Conservation (phyloP, 2,797 vertebrate species). For the Mormyrops attenuatus region DNA sequence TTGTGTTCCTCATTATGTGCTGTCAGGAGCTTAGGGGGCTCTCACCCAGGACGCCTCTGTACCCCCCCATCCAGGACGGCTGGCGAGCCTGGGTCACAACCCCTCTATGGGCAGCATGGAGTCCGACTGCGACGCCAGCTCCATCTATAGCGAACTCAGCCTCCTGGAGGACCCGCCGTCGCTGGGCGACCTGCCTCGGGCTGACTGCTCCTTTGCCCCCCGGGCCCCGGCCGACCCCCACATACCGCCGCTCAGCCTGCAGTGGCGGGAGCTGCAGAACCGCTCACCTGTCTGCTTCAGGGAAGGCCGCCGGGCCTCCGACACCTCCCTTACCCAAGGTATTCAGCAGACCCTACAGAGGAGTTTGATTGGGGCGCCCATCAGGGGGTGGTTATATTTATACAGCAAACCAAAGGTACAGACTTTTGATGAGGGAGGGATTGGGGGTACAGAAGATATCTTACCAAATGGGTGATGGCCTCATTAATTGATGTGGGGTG, state of each 20-base stretch:
- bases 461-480: neutral
- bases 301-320: constrained; percentile 89
- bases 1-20: neutral
- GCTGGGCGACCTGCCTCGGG: constrained; percentile 70
- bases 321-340: constrained; percentile 98
- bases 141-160: constrained; percentile 77
- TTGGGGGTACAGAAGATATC: neutral
- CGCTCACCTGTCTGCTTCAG: constrained; percentile 95
- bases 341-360: neutral
- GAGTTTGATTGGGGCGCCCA: neutral
- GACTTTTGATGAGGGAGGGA: neutral
- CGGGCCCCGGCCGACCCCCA: constrained; percentile 72
- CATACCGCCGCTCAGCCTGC: constrained; percentile 78
- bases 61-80: constrained; percentile 64
- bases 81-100: constrained; percentile 76
- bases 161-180: constrained; percentile 77
- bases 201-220: constrained; percentile 59
- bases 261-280: constrained; percentile 86
- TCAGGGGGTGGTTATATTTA: neutral
- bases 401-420: neutral
- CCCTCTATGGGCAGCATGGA: constrained; percentile 85
- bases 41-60: neutral
- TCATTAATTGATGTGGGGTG: neutral
- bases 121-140: constrained; percentile 85
- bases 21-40: too few relatives aligned